Conservation (phyloP, 1,140 invertebrate genomes). For the Euura lappo region DNA sequence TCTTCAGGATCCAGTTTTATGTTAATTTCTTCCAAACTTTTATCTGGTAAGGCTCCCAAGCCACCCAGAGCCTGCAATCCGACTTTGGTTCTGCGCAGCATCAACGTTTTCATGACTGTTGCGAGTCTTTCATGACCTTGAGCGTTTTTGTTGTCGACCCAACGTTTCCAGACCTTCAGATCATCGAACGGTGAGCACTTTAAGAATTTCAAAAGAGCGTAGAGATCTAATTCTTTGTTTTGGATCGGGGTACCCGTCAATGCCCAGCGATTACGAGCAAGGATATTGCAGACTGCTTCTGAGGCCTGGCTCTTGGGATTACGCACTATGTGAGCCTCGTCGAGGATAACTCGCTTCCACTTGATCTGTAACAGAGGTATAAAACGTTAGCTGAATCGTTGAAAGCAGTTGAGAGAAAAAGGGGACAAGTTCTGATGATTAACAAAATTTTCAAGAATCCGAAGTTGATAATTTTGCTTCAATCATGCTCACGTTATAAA, state of each 20-base stretch:
- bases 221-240: conserved; percentile 90
- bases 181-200: conserved; percentile 88
- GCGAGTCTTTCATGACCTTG: conserved; percentile 76
- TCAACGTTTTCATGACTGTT: conserved; percentile 79
- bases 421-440: conserved; percentile 6
- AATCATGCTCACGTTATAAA: conserved; percentile 29
- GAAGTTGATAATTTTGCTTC: conserved; percentile 3
- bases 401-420: too few species aligned
- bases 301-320: conserved; percentile 84
- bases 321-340: conserved; percentile 92
- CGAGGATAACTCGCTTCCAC: conserved; percentile 89
- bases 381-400: too few species aligned
- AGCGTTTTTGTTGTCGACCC: conserved; percentile 76
- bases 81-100: conserved; percentile 85
- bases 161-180: conserved; percentile 69
- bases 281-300: conserved; percentile 71
- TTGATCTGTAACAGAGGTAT: conserved; percentile 60
- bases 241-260: conserved; percentile 96
- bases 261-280: conserved; percentile 75
- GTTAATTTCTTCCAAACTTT: conserved; percentile 62
- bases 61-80: conserved; percentile 70
- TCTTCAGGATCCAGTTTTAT: conserved; percentile 75
- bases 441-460: conserved; percentile 22
- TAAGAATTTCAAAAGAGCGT: conserved; percentile 85
- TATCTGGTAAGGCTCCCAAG: conserved; percentile 70